These are phyloP conservation scores for Sinosuthora webbiana DNA, from an alignment of 2,113 vertebrate genomes.

Conservation along the genomic window DNA sequence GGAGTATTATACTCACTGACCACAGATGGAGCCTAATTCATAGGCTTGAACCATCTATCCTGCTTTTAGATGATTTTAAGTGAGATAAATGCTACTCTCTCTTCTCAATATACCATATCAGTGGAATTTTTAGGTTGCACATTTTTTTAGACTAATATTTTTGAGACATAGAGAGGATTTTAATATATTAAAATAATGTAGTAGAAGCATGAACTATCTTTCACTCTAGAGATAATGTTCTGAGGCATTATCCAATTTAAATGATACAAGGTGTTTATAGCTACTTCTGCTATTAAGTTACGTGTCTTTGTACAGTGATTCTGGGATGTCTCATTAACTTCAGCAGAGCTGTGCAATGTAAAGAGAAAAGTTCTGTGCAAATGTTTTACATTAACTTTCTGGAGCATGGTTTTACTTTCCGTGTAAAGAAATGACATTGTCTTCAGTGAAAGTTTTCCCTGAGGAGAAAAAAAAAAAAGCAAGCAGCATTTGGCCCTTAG, in stretches of 20 bases:
- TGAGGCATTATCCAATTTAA: not conserved
- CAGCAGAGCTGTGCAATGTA: not conserved
- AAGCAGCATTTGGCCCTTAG: not conserved
- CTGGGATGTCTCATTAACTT: constrained; percentile 11
- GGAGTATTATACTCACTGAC: not conserved
- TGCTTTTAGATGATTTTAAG: not conserved
- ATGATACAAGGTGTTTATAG: not conserved
- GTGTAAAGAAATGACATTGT: not conserved
- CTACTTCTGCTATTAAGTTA: not conserved
- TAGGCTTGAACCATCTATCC: not conserved
- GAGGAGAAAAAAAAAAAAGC: not conserved
- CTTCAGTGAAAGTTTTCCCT: not conserved
- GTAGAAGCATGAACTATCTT: not conserved
- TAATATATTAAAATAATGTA: not conserved
- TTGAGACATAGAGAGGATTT: not conserved
- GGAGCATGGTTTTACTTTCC: not conserved
- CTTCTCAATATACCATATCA: not conserved
- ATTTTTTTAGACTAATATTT: not conserved
- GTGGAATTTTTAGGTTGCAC: not conserved
- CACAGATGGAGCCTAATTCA: not conserved
- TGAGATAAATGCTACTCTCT: not conserved
- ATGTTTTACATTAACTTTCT: not conserved
- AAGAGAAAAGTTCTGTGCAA: not conserved
- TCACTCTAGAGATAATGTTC: not conserved
- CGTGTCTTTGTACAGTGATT: not conserved